Conservation (phyloP, 92 coral and sea anemone species). For the Palythoa caribaeorum region DNA sequence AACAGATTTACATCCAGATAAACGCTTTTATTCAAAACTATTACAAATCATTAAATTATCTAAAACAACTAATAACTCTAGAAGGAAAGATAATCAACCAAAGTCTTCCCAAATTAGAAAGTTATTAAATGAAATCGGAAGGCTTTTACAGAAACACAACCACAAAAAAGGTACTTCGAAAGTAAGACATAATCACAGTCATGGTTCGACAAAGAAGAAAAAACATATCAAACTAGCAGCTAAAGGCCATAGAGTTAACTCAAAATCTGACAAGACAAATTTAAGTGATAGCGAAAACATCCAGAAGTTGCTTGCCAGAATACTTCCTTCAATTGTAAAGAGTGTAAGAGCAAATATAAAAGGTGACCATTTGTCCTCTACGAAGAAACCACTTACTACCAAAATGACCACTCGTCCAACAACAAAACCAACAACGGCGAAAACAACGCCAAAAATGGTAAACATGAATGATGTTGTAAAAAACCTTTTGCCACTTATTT, state of each 20-base stretch:
- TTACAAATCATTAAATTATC: slow-evolving; percentile 70
- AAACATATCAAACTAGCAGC: slow-evolving; percentile 17
- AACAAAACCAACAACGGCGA: slow-evolving; percentile 37
- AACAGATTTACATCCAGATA: slow-evolving; percentile 12
- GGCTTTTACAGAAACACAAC: background rate
- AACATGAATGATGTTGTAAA: slow-evolving; percentile 71
- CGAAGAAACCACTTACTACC: background rate
- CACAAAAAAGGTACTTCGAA: background rate
- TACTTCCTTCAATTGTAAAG: slow-evolving; percentile 74
- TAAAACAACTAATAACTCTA: slow-evolving; percentile 43
- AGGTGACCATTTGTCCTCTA: background rate
- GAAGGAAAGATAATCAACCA: slow-evolving; percentile 27
- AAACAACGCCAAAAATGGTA: slow-evolving; percentile 40
- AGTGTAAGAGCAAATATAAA: slow-evolving; percentile 61
- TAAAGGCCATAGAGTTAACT: background rate
- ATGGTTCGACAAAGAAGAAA: slow-evolving; percentile 16
- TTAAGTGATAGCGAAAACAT: slow-evolving; percentile 42
- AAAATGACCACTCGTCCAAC: slow-evolving; percentile 51
- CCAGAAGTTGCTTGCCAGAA: slow-evolving; percentile 65
- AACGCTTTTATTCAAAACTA: slow-evolving; percentile 71
- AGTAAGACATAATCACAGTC: background rate
- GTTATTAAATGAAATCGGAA: background rate
- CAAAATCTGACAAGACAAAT: slow-evolving; percentile 18
- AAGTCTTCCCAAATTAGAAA: slow-evolving; percentile 13
- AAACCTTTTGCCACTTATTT: slow-evolving; percentile 77